Evolutionary conservation across 2,797 vertebrate genomes (phyloP).

Genomic region (Neosilurus mollespiculum): DNA sequence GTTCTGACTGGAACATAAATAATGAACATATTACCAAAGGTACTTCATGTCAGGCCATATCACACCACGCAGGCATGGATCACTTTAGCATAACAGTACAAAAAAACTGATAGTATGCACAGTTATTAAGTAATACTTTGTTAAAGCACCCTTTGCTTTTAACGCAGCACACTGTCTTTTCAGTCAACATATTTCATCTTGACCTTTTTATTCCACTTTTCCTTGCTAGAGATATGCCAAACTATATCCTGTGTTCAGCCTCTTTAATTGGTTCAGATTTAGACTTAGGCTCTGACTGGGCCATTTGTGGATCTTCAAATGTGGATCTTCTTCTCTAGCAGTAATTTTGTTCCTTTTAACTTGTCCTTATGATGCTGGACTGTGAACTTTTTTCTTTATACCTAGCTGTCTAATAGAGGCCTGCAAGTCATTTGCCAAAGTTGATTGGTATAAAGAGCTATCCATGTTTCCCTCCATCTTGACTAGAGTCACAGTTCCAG

Average conservation of each 20-base stretch:
- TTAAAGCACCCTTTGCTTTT: not conserved
- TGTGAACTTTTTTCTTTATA: not conserved
- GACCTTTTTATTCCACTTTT: not conserved
- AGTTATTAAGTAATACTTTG: not conserved
- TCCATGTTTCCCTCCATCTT: not conserved
- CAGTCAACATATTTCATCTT: not conserved
- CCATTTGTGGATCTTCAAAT: no score
- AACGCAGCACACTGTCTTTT: not conserved
- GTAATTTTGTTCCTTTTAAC: no score
- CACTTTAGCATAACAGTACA: not conserved
- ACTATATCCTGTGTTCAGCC: not conserved
- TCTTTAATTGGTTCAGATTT: not conserved
- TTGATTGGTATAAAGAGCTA: not conserved
- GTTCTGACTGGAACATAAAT: not conserved
- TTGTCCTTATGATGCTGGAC: not conserved
- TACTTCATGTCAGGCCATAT: not conserved
- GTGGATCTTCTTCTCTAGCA: no score
- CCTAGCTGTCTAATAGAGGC: not conserved
- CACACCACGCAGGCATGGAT: not conserved
- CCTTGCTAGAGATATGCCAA: not conserved
- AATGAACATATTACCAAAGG: not conserved
- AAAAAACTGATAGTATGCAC: not conserved
- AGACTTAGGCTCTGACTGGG: no score
- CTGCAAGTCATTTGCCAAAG: not conserved
- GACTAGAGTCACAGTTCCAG: not conserved